Evolutionary conservation across 1,140 invertebrate species (phyloP), one percentile per base, ranked within the genome.

Genomic region (Macrobrachium rosenbergii): DNA sequence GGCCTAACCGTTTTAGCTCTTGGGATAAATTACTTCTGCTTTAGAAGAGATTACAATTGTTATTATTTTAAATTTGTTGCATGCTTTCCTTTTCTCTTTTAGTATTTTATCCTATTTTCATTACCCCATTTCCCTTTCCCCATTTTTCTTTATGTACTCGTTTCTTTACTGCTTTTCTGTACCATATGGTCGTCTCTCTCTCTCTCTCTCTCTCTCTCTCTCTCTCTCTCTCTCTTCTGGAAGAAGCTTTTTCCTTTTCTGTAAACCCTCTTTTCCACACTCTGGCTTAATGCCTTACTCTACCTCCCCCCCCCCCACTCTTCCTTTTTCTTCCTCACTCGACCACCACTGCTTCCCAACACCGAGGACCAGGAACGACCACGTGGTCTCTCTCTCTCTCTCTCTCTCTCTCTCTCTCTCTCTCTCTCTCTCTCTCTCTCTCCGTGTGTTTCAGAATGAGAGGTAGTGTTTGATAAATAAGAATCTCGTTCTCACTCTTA

Each of bases 301-400:
- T 14, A 17, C 45, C 2, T 52, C 37, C n/a, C 19, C 17, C 7
- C n/a, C 16, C 6, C 52, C 75, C 5, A 17, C 16, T 28, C 19
- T n/a, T 43, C 43, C 45, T 17, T 10, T 45, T 52, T 19, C n/a
- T n/a, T 77, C n/a, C n/a, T 2, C 23, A 16, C 23, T 28, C 23
- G 16, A 16, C 72, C 23, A 16, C 23, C 72, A 16, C 37, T 37
- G 14, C 23, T 28, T 14, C 75, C 52, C 43, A n/a, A 11, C 17
- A 10, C 52, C 75, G n/a, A 45, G n/a, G 11, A 16, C 52, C 52
- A 37, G n/a, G 14, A 45, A 10, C 14, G 17, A 19, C 45, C 75
- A 12, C 52, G 75, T n/a, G 28, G 37, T 52, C 52, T 43, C 75
- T 45, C 19, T 77, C 75, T 77, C 43, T 77, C 75, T 52, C 43